Evolutionary conservation across 2,888 invertebrate genomes (phyloP), one percentile per base, ranked within the genome.

Genomic region (Liodrosophila aerea): DNA sequence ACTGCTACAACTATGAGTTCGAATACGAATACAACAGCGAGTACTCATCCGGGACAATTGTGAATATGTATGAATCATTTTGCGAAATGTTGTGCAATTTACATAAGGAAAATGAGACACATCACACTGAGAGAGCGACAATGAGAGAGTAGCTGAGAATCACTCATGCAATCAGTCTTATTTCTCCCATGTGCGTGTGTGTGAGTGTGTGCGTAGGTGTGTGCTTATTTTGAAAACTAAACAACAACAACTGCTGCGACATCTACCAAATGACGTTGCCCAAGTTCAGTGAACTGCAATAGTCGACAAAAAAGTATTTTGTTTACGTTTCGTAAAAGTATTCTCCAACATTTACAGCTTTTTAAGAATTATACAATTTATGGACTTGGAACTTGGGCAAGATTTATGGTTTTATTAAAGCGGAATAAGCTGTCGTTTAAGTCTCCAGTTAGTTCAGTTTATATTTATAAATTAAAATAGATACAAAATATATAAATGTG

Each of bases 231-330:
- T 56, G 49, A 64, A 76, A 76, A 52, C 73, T 64, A 64, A 68
- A 76, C 59, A 71, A 56, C 54, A 57, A 41, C 46, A 8, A 37
- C 7, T 33, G 31, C 56, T 13, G 59, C 61, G 45, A 71, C 61
- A 82, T 74, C 70, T 54, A 66, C 22, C 13, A 27, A 57, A 60
- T 82, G 82, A 80, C 70, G 75, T 70, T 36, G 59, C 47, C 40
- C 56, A 56, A 64, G 78, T 68, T 83, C 83, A 74, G 56, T 80
- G 76, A 83, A 68, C 78, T 73, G 64, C 59, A 65, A 64, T 64
- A 57, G 47, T 62, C 46, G 52, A 62, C 58, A 59, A 57, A 57
- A 22, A 22, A 22, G n/a, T 43, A 65, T 75, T 68, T 11, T 77
- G 82, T 78, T 78, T 62, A 65, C 70, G 53, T 73, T 75, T 63